Evolutionary conservation across 1,140 invertebrate species (phyloP).

Genomic region (Octopus sinensis): DNA sequence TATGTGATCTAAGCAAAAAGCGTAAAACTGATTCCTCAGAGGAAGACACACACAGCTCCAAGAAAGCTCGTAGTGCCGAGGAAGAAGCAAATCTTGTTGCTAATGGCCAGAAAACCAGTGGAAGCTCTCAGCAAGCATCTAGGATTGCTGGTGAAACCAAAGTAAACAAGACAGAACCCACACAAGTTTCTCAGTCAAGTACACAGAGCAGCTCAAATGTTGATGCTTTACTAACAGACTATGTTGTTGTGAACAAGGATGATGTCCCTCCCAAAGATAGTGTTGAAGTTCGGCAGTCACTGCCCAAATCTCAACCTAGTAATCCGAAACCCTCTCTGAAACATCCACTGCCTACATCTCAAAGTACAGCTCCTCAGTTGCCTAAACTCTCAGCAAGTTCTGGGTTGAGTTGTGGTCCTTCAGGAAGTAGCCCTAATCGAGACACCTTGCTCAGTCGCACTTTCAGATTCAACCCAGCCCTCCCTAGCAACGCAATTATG

Average conservation of each 20-base stretch:
- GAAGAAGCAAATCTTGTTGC: slow-evolving; percentile 8
- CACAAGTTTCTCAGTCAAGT: background rate
- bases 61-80: background rate
- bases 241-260: slow-evolving; percentile 43
- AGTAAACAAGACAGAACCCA: background rate
- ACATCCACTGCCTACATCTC: background rate
- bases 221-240: slow-evolving; percentile 37
- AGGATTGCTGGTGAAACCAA: background rate
- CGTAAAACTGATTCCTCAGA: slow-evolving; percentile 3
- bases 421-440: background rate
- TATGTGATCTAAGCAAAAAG: background rate
- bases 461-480: slow-evolving; percentile 38
- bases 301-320: slow-evolving; percentile 23
- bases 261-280: slow-evolving; percentile 49
- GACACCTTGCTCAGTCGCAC: slow-evolving; percentile 30
- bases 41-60: background rate
- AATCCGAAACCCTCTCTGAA: background rate
- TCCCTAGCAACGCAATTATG: slow-evolving; percentile 13
- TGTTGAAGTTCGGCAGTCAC: slow-evolving; percentile 37
- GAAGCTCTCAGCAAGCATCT: background rate
- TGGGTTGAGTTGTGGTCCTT: too few relatives aligned
- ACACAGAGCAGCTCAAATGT: slow-evolving; percentile 14
- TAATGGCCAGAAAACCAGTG: background rate
- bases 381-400: background rate
- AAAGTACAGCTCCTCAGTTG: background rate